phyloP scores from a whole-genome alignment of 2,797 vertebrate genomes.

The Gymnothorax javanicus region DNA sequence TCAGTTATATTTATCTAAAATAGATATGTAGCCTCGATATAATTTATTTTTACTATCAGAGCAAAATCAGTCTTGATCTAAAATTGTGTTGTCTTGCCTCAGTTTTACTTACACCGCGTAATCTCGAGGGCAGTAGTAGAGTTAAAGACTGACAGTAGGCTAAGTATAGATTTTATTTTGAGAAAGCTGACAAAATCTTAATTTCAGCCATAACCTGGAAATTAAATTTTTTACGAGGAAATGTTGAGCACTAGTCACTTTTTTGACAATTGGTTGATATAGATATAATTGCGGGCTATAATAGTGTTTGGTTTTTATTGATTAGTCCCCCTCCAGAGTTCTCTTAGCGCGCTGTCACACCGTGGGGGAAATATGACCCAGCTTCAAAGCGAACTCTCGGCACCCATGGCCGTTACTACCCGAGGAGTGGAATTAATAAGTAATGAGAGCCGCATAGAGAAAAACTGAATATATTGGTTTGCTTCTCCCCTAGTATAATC shows the following conservation, averaged over 20 bases:
- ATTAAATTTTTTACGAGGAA: neutral
- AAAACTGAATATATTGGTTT: neutral
- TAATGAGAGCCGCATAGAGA: neutral
- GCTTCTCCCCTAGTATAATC: neutral
- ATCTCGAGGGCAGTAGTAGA: neutral
- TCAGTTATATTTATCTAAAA: neutral
- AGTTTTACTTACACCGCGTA: neutral
- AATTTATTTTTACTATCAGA: neutral
- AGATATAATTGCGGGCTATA: neutral
- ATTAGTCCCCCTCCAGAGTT: neutral
- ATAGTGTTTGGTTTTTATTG: neutral
- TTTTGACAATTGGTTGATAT: neutral
- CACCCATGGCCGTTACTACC: neutral
- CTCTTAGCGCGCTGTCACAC: neutral
- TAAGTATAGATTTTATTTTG: neutral
- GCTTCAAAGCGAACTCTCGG: neutral
- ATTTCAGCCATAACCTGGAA: neutral
- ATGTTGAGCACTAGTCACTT: neutral
- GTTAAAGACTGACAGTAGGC: neutral
- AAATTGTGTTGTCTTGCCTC: neutral
- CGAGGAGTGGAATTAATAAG: neutral
- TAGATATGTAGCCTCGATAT: neutral
- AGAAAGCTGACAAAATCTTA: neutral
- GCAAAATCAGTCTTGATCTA: neutral
- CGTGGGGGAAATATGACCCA: constrained; percentile 3